These are phyloP conservation scores for Branchipolynoe longqiensis DNA, from an alignment of 2,888 invertebrate species.

Conservation along the genomic window DNA sequence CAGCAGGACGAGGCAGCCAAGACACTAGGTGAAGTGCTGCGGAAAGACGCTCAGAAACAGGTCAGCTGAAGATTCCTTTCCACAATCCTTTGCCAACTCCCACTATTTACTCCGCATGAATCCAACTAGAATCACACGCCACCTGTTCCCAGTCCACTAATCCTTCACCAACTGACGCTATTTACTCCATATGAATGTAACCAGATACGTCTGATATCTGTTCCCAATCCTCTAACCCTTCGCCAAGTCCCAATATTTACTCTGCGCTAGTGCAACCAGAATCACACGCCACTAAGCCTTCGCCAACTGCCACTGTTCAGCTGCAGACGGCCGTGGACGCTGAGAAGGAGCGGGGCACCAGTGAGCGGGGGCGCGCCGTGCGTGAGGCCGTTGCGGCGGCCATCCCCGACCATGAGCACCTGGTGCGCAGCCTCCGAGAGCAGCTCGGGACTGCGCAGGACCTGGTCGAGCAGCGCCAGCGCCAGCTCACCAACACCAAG, in stretches of 20 bases:
- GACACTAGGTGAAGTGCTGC: conserved; percentile 60
- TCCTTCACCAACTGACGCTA: too few species aligned
- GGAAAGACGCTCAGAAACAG: conserved; percentile 60
- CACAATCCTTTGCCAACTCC: too few species aligned
- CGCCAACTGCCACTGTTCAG: too few species aligned
- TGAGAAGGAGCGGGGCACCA: conserved; percentile 59
- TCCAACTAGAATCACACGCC: too few species aligned
- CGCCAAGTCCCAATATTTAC: too few species aligned
- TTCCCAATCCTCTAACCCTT: too few species aligned
- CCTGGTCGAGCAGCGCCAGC: conserved; percentile 69
- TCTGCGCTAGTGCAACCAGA: too few species aligned
- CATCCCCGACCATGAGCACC: conserved; percentile 69
- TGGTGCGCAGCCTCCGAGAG: conserved; percentile 69
- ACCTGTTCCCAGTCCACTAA: too few species aligned
- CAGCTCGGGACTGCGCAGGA: conserved; percentile 71
- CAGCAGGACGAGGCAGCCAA: conserved; percentile 62
- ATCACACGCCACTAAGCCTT: too few species aligned
- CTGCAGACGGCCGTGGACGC: conserved; percentile 59
- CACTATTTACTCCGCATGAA: too few species aligned
- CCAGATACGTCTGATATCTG: too few species aligned
- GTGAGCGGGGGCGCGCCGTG: conserved; percentile 53
- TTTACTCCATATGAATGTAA: too few species aligned
- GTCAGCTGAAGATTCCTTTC: conserved; percentile 47
- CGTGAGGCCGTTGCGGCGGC: conserved; percentile 34
- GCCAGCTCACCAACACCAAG: conserved; percentile 71